Conservation (phyloP, 2,797 vertebrate species). For the Chaetophractus vellerosus region DNA sequence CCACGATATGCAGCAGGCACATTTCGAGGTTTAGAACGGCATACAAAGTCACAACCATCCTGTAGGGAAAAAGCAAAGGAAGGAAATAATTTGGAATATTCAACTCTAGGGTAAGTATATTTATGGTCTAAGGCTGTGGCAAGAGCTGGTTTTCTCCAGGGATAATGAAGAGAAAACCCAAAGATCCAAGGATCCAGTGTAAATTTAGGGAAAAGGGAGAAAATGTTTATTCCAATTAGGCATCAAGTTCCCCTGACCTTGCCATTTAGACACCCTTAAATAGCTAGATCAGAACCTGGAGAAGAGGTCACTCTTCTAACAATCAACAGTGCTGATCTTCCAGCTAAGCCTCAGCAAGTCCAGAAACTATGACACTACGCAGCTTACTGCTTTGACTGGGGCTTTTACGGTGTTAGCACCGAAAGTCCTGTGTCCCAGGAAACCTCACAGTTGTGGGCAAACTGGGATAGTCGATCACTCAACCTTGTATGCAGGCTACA, state of each 20-base stretch:
- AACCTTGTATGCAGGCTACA: not conserved
- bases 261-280: not conserved
- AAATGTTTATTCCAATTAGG: not conserved
- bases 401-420: not conserved
- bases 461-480: not conserved
- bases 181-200: not conserved
- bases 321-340: not conserved
- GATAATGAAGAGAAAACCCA: constrained; percentile 16
- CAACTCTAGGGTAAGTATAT: not conserved
- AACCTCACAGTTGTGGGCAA: not conserved
- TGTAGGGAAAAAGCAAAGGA: constrained; percentile 82
- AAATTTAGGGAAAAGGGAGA: not conserved
- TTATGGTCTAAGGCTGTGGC: not conserved
- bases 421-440: not conserved
- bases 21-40: constrained; percentile 93
- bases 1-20: constrained; percentile 93
- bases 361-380: not conserved
- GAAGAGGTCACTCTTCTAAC: not conserved
- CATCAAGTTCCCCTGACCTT: not conserved
- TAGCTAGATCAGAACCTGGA: not conserved
- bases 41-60: constrained; percentile 99
- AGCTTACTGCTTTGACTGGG: not conserved
- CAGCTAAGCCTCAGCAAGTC: not conserved
- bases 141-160: not conserved
- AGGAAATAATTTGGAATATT: not conserved